phyloP scores from a whole-genome alignment of 2,113 vertebrate species.

The Notechis scutatus region DNA sequence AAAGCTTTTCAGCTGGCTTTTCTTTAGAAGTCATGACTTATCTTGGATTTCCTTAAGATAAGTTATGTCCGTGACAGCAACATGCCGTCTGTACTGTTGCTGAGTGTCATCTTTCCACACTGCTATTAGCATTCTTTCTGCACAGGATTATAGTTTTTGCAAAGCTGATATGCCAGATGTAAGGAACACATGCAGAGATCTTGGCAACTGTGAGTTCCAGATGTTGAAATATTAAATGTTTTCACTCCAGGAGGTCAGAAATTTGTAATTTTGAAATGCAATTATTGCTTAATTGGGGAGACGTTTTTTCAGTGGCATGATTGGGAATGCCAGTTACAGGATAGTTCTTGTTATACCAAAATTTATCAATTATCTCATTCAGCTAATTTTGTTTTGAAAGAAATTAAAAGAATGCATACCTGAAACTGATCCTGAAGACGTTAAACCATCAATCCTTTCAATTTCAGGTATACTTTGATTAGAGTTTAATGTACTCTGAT shows the following conservation, averaged over 20 bases:
- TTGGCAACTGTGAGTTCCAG: conserved; percentile 40
- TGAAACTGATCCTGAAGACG: neutral
- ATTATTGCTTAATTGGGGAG: neutral
- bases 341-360: neutral
- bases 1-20: neutral
- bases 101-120: neutral
- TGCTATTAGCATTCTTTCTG: neutral
- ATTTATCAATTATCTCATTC: neutral
- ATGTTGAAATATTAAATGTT: conserved; percentile 2
- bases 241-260: neutral
- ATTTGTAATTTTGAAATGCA: conserved; percentile 6
- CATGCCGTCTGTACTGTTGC: conserved; percentile 17
- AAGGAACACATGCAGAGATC: neutral
- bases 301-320: too few species aligned
- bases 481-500: neutral
- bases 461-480: neutral
- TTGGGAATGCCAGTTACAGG: neutral
- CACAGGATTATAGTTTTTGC: conserved; percentile 1
- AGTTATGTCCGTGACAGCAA: neutral
- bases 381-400: neutral
- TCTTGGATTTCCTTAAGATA: neutral
- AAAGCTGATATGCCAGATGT: conserved; percentile 4
- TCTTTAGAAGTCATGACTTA: neutral
- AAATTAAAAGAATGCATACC: neutral
- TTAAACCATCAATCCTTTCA: neutral